Evolutionary conservation across 1,140 invertebrate genomes (phyloP).

Genomic region (Philotrypesis tridentata): DNA sequence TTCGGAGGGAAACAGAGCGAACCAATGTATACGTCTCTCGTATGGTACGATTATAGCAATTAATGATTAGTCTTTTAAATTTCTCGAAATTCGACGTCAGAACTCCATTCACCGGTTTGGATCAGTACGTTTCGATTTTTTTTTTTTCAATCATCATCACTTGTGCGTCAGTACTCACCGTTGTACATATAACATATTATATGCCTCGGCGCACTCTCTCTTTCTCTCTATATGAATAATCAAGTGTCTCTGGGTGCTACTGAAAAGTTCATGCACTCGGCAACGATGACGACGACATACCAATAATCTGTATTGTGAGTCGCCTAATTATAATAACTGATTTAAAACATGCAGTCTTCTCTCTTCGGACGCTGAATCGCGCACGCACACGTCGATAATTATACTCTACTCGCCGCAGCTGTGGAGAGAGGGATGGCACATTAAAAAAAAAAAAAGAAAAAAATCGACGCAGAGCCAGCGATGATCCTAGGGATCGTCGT

Average conservation of each 20-base stretch:
- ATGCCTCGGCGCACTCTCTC: not conserved
- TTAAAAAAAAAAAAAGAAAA: not conserved
- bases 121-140: constrained; percentile 41
- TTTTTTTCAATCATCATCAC: constrained; percentile 25
- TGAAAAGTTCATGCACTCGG: not conserved
- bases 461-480: not conserved
- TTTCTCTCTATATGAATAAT: not conserved
- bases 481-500: constrained; percentile 25
- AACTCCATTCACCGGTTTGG: constrained; percentile 33
- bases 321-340: constrained; percentile 19
- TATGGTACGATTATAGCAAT: constrained; percentile 37
- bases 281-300: not conserved
- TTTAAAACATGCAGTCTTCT: constrained; percentile 44
- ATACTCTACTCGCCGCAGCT: not conserved
- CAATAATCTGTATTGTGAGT: not conserved
- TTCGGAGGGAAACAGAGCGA: constrained; percentile 50
- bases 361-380: constrained; percentile 21
- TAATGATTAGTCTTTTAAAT: constrained; percentile 42
- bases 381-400: not conserved
- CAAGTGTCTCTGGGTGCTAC: not conserved
- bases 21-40: constrained; percentile 42
- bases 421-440: not conserved
- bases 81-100: constrained; percentile 19
- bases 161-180: not conserved
- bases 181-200: not conserved